phyloP scores from a whole-genome alignment of 2,888 invertebrate species.

The Agrochola lota region DNA sequence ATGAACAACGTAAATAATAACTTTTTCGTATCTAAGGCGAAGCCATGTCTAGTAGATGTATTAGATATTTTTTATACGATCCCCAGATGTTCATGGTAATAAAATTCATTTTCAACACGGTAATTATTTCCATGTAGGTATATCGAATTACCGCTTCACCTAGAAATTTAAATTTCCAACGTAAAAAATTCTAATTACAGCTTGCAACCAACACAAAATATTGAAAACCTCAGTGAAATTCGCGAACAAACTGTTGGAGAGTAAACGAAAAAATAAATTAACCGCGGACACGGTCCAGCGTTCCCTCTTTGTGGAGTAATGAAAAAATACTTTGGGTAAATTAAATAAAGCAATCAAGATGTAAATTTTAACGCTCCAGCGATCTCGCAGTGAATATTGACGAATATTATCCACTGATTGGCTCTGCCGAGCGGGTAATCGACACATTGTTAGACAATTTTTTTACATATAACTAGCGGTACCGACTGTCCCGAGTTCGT shows the following conservation, averaged over 20 bases:
- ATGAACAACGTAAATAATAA: slow-evolving; percentile 23
- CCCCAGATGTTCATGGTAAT: slow-evolving; percentile 28
- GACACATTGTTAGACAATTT: slow-evolving; percentile 78
- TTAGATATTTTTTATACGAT: slow-evolving; percentile 25
- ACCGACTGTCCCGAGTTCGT: slow-evolving; percentile 81
- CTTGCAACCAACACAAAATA: slow-evolving; percentile 55
- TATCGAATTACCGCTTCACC: neutral
- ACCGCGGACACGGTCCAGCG: slow-evolving; percentile 68
- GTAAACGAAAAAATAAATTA: slow-evolving; percentile 72
- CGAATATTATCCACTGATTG: slow-evolving; percentile 79
- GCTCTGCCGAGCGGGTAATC: slow-evolving; percentile 79
- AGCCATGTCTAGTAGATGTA: slow-evolving; percentile 5
- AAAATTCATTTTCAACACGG: slow-evolving; percentile 32
- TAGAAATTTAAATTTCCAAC: slow-evolving; percentile 37
- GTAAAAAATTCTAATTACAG: slow-evolving; percentile 51
- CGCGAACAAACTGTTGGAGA: slow-evolving; percentile 53
- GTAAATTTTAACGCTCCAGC: slow-evolving; percentile 78
- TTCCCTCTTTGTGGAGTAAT: slow-evolving; percentile 68
- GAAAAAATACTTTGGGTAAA: slow-evolving; percentile 78
- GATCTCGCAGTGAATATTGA: slow-evolving; percentile 75
- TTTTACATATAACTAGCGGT: slow-evolving; percentile 81
- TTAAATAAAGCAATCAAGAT: slow-evolving; percentile 87
- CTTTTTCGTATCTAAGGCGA: slow-evolving; percentile 21
- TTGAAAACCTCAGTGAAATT: slow-evolving; percentile 67
- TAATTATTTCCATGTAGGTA: slow-evolving; percentile 43